Base-by-base conservation (phyloP, 2,797 vertebrate genomes). In the Heliangelus exortis region DNA sequence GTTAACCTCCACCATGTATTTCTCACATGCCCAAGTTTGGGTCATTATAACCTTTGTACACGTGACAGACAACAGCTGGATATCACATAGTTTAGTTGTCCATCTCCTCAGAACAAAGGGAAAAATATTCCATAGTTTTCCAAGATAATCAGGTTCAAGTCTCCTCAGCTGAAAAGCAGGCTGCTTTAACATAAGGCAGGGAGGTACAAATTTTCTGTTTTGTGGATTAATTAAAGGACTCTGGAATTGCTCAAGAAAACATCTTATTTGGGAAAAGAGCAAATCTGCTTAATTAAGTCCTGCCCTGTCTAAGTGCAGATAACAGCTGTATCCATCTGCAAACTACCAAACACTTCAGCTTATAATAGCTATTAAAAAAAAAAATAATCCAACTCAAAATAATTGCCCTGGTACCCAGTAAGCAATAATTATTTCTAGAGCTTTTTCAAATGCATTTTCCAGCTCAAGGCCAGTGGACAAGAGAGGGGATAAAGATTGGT, bases 141-240 rank as follows among this genome's bases (percentile, higher is more conserved):
- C 20, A 53, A 39, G n/a, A 78, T 14, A 88, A 66, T 2, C 22
- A 51, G 12, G 22, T 54, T 85, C 47, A 76, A 41, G 10, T 9
- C 28, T 41, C 31, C 63, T 41, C 45, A 66, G 43, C 18, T 41
- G n/a, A 81, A 59, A 76, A 69, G 28, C 0, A 75, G 28, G 15
- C 31, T 87, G 67, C 41, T 76, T 75, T 71, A 53, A 76, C n/a
- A 57, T 26, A 78, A 58, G 8, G 47, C 47, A 47, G 21, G 11
- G 47, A 21, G 21, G 16, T 12, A 16, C 0, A 0, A 9, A 8
- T 4, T 61, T 14, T 34, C 58, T 12, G 22, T 57, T 80, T 14
- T 25, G 10, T 13, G 26, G 45, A 71, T 7, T 74, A 21, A 62
- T 33, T 61, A 73, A 36, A 9, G 14, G 17, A 83, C 74, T 68